Evolutionary conservation across 2,113 vertebrate genomes (phyloP).

Genomic region (Eubucco bourcierii): DNA sequence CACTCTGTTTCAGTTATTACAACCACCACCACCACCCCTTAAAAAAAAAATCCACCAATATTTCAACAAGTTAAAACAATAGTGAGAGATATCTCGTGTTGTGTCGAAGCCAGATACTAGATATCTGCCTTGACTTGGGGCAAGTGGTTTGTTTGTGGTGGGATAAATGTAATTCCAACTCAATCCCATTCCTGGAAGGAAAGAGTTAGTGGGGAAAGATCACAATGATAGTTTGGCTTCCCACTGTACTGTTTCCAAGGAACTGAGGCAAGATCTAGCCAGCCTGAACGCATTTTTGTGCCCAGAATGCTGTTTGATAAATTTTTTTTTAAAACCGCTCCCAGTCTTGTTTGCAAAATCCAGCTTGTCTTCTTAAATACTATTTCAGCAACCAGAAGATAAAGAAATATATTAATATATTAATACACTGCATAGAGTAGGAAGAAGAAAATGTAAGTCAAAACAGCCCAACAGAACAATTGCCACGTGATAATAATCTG

Average conservation of each 20-base stretch:
- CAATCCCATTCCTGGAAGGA: neutral
- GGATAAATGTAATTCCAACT: neutral
- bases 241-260: neutral
- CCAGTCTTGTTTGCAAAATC: neutral
- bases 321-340: neutral
- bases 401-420: neutral
- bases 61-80: neutral
- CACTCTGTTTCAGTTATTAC: accelerated
- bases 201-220: neutral
- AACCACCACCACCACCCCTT: accelerated
- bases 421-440: neutral
- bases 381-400: neutral
- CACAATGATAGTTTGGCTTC: neutral
- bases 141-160: neutral
- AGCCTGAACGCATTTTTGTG: neutral
- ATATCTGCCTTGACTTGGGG: neutral
- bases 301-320: neutral
- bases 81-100: neutral
- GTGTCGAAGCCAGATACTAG: neutral
- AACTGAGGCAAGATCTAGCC: neutral
- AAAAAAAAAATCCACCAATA: neutral
- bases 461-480: neutral
- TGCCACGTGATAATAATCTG: neutral
- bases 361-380: neutral
- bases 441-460: neutral